These are phyloP conservation scores for Melanotus villosus DNA, from an alignment of 2,888 invertebrate species.

Conservation along the genomic window DNA sequence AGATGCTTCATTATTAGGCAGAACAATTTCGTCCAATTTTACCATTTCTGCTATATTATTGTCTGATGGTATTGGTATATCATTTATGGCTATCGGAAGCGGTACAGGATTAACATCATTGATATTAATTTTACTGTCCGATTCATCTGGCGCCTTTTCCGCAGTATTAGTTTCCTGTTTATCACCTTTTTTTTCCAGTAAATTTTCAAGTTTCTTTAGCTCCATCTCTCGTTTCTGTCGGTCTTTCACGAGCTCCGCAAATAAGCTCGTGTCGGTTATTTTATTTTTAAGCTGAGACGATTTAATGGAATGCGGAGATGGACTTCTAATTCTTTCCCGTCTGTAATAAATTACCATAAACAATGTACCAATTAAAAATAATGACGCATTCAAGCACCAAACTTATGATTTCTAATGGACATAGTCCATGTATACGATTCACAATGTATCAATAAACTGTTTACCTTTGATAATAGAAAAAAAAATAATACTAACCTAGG, in stretches of 20 bases:
- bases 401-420: too few species aligned
- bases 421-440: too few species aligned
- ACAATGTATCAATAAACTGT: too few species aligned
- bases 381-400: too few species aligned
- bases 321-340: slow-evolving; percentile 61
- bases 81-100: slow-evolving; percentile 72
- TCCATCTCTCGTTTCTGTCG: slow-evolving; percentile 87
- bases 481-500: slow-evolving; percentile 41
- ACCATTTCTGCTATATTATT: slow-evolving; percentile 53
- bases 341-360: slow-evolving; percentile 47
- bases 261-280: slow-evolving; percentile 90
- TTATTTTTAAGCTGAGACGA: slow-evolving; percentile 82
- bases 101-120: slow-evolving; percentile 42
- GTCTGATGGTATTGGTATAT: slow-evolving; percentile 81
- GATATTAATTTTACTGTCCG: slow-evolving; percentile 53
- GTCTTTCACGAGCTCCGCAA: slow-evolving; percentile 91
- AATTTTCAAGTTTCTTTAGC: slow-evolving; percentile 77
- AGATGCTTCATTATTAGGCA: slow-evolving; percentile 51
- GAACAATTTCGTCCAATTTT: slow-evolving; percentile 60
- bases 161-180: slow-evolving; percentile 60
- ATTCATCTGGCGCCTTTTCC: slow-evolving; percentile 55
- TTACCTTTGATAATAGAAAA: too few species aligned
- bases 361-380: too few species aligned
- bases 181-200: slow-evolving; percentile 78
- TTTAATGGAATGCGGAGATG: slow-evolving; percentile 66